Base-by-base conservation (phyloP, 2,797 vertebrate species). In the Amblyopsis hoosieri region DNA sequence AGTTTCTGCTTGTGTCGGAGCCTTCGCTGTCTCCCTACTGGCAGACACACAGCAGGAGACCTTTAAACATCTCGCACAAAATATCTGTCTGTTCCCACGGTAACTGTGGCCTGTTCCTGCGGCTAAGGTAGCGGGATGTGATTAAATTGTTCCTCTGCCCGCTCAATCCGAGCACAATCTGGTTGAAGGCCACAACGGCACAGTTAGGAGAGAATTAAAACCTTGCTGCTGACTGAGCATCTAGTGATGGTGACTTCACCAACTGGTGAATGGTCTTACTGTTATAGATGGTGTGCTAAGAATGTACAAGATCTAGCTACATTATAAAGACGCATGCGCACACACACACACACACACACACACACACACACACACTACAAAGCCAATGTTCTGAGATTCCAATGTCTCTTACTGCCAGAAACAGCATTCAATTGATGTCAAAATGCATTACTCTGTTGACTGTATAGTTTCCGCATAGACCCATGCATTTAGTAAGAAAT, bases 1-100 rank as follows among this genome's bases (percentile, higher is more conserved):
- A 83, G 85, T 90, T 91, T 87, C 75, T 82, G 76, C 80, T 73
- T 57, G 65, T 73, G 76, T 66, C 86, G 75, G 77, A 88, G 85
- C 81, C 81, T 76, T 75, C 75, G 81, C 69, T 81, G 78, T 82
- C 82, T 87, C 81, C 81, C 70, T 61, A 75, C 77, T 84, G 85
- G 82, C 84, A 85, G 79, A 87, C 70, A 3, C 84, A 66, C 83
- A 80, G 86, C 80, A 63, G 85, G 80, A 84, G 83, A 72, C 65
- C 74, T 82, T 89, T 67, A 79, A 86, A 85, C 76, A 82, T 87
- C 81, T 65, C 74, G 65, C 69, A 48, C 74, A 72, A 83, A 84
- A 83, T 79, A 76, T 83, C 76, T 45, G 69, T 62, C 59, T 57
- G 71, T 83, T 90, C 89, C 86, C 85, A 88, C 81, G 71, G 77